Evolutionary conservation across 2,888 invertebrate species (phyloP), one percentile per base, ranked within the genome.

Genomic region (Ceratothoa steindachneri): DNA sequence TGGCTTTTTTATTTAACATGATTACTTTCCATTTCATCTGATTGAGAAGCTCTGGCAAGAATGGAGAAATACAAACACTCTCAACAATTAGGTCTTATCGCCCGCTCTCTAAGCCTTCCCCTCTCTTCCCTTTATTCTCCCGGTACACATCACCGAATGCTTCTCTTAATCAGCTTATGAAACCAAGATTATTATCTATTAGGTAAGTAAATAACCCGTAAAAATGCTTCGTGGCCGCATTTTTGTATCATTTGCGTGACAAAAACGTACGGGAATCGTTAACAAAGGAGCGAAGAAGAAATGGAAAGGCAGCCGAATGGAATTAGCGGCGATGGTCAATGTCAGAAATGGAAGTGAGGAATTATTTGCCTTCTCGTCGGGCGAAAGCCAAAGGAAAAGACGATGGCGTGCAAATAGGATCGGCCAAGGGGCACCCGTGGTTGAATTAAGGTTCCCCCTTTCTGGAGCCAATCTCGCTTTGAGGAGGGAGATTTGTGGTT

Each of bases 101-200:
- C 27, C 64, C 55, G 28, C 60, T 64, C 60, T 70, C 22, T 4
- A 12, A 5, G 55, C n/a, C 1, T 30, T 30, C 1, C 69, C 30
- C 30, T 12, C 64, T 27, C 65, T 41, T 24, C n/a, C 30, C 12
- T 15, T 24, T 22, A n/a, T 31, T 24, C 9, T 24, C 15, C 0
- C 64, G 28, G 28, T 64, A n/a, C 41, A 31, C 64, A 64, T 31
- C 64, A 71, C 31, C 65, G 64, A 31, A 65, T 27, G 22, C 29
- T 41, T 41, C 41, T 19, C 24, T 55, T 55, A 55, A 55, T 55
- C 55, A 55, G 19, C 55, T 55, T 55, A 55, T 55, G 55, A 55
- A 55, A 55, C 55, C 19, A 7, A 55, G 55, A 55, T 55, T 55
- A 55, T 55, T 12, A 55, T n/a, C n/a, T 55, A 55, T 55, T 55